Base-by-base conservation (phyloP, 1,140 invertebrate species). In the Saxidomus purpurata region DNA sequence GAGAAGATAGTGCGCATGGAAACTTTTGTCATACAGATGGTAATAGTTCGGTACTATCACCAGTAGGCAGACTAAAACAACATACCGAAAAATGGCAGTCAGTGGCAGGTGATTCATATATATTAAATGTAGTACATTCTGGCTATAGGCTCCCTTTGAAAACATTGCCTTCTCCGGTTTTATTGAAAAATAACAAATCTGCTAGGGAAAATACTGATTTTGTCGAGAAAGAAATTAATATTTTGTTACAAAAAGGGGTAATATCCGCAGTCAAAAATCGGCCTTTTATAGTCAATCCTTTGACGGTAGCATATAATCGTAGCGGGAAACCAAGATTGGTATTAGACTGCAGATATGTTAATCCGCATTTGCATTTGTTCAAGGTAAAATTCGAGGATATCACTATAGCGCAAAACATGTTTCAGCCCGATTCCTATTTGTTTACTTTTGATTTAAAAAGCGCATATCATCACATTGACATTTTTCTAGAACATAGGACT, bases 101-200 rank as follows among this genome's bases (percentile, higher is more conserved):
- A 77, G 38, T 77, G 9, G 38, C 74, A 40, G 43, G 38, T 40
- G 43, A 49, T 3, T 28, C 38, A 9, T 77, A 77, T 49, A 77
- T 77, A 19, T 6, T 59, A 59, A n/a, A 76, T 11, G 34, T 76
- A 2, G 22, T 80, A 59, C 1, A 59, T 15, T n/a, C 40, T 9
- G 25, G 77, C 15, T 80, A 76, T 43, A 76, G 47, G 34, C n/a
- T 71, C 28, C 82, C 82, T 11, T 85, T 85, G 36, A 85, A 85
- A 36, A 85, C 17, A 25, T 19, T 63, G 6, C 82, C 82, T 49
- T 19, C 25, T 59, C 0, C 31, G 4, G 19, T 61, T 38, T 15
- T 15, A 59, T 59, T 87, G 47, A 76, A 59, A 61, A 87, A 87
- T 34, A 87, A 76, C 19, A 87, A 31, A 43, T 55, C 77, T n/a